A percentile compares a stretch with the other conserved stretches of the same genome.
Evolutionary conservation across 2,888 invertebrate genomes (phyloP).

Genomic region (Onchidella celtica): DNA sequence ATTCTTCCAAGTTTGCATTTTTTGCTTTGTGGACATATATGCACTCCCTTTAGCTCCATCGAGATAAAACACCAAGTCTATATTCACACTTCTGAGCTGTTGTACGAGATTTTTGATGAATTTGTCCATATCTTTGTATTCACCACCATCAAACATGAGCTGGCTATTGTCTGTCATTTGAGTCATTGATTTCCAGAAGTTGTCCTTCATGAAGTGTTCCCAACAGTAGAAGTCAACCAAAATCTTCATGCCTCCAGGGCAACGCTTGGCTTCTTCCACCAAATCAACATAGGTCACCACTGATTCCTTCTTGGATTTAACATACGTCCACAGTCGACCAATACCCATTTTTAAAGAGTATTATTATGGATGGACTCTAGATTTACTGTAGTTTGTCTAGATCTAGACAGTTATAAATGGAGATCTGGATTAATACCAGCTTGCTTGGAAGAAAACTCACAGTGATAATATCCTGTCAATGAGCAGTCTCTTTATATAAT

Average conservation of each 20-base stretch:
- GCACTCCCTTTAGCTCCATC: slow-evolving; percentile 75
- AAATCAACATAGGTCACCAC: slow-evolving; percentile 62
- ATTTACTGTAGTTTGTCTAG: neutral
- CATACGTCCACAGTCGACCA: slow-evolving; percentile 21
- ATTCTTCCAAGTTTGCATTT: slow-evolving; percentile 72
- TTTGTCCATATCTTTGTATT: slow-evolving; percentile 67
- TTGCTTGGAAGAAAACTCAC: too few relatives aligned
- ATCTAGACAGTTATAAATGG: too few relatives aligned
- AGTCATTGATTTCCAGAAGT: slow-evolving; percentile 68
- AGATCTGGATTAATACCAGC: too few relatives aligned
- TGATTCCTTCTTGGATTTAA: neutral
- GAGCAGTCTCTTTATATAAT: too few relatives aligned
- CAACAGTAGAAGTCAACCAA: slow-evolving; percentile 76
- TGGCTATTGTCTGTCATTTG: slow-evolving; percentile 63
- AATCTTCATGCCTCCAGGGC: slow-evolving; percentile 69
- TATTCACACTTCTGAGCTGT: slow-evolving; percentile 68
- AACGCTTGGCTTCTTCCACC: slow-evolving; percentile 65
- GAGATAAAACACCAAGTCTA: slow-evolving; percentile 73
- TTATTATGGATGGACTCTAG: neutral
- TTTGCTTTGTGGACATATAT: slow-evolving; percentile 63
- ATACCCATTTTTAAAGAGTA: slow-evolving; percentile 28
- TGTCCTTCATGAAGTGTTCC: slow-evolving; percentile 64
- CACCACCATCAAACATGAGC: slow-evolving; percentile 73
- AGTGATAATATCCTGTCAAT: too few relatives aligned
- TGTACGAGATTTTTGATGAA: slow-evolving; percentile 69